A percentile compares a stretch with the other conserved stretches of the same genome.
Evolutionary conservation across 2,888 invertebrate genomes (phyloP).

Genomic region (Clunio marinus): DNA sequence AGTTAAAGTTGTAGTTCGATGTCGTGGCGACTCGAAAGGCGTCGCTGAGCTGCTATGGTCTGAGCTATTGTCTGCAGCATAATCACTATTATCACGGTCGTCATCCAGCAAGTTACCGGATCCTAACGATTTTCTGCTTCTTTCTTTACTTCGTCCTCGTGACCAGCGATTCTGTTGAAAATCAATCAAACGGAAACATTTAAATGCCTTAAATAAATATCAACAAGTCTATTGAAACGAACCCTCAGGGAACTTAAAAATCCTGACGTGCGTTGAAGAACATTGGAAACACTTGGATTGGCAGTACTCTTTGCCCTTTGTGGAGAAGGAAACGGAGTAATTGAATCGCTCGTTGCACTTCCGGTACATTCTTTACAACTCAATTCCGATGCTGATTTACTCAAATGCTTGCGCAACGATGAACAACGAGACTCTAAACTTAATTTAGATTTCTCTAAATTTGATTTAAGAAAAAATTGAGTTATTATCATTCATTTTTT

Average conservation of each 20-base stretch:
- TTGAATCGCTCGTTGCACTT: constrained; percentile 51
- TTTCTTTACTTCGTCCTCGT: constrained; percentile 67
- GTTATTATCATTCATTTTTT: no score
- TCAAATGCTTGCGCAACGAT: constrained; percentile 61
- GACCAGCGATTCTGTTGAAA: constrained; percentile 71
- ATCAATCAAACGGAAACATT: constrained; percentile 1
- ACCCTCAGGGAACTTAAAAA: constrained; percentile 77
- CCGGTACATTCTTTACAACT: constrained; percentile 57
- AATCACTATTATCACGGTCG: constrained; percentile 65
- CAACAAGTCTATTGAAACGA: constrained; percentile 41
- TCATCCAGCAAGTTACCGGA: constrained; percentile 51
- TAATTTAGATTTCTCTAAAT: constrained; percentile 26
- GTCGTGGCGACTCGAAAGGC: constrained; percentile 72
- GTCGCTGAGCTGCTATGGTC: constrained; percentile 60
- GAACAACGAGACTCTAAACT: constrained; percentile 42
- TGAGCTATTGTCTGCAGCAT: constrained; percentile 77
- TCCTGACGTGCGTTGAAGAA: constrained; percentile 75
- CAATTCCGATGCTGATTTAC: constrained; percentile 77
- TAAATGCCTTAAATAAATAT: background rate
- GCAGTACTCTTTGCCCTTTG: constrained; percentile 52
- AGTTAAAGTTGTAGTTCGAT: constrained; percentile 58
- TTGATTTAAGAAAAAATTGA: no score
- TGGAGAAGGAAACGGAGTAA: constrained; percentile 55
- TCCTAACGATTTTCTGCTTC: constrained; percentile 58
- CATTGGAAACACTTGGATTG: constrained; percentile 61